Conservation (phyloP, 2,888 invertebrate species). For the Aradus depressus region DNA sequence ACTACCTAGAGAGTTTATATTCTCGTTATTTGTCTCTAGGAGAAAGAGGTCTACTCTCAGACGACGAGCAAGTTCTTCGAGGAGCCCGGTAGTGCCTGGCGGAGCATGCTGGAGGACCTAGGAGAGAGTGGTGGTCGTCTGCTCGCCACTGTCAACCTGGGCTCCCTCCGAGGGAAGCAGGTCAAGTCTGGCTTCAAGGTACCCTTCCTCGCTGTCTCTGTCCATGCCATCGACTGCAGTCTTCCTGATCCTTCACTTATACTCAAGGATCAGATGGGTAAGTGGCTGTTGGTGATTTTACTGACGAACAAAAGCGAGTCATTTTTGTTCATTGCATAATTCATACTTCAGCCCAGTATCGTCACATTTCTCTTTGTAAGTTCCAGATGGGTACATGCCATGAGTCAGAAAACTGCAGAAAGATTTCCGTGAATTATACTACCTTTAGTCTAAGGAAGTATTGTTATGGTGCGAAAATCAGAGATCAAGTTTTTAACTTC, state of each 20-base stretch:
- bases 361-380: too few species aligned
- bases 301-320: not conserved
- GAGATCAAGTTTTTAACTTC: too few species aligned
- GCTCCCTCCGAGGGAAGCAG: conserved; percentile 23
- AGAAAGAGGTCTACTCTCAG: conserved; percentile 22
- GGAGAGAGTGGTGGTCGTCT: conserved; percentile 19
- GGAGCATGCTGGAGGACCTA: conserved; percentile 25
- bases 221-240: conserved; percentile 31
- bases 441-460: too few species aligned
- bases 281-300: not conserved
- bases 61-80: conserved; percentile 19
- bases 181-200: conserved; percentile 31
- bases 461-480: too few species aligned
- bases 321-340: too few species aligned
- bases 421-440: not conserved
- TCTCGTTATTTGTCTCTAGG: conserved; percentile 14
- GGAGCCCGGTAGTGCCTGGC: conserved; percentile 25
- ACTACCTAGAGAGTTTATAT: too few species aligned
- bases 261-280: conserved; percentile 32
- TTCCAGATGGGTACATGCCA: too few species aligned
- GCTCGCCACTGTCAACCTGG: conserved; percentile 27
- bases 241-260: conserved; percentile 33
- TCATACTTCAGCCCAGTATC: too few species aligned
- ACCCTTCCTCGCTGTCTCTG: conserved; percentile 33
- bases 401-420: not conserved